Evolutionary conservation across 2,797 vertebrate genomes (phyloP), one percentile per base, ranked within the genome.

Genomic region (Cossypha caffra): DNA sequence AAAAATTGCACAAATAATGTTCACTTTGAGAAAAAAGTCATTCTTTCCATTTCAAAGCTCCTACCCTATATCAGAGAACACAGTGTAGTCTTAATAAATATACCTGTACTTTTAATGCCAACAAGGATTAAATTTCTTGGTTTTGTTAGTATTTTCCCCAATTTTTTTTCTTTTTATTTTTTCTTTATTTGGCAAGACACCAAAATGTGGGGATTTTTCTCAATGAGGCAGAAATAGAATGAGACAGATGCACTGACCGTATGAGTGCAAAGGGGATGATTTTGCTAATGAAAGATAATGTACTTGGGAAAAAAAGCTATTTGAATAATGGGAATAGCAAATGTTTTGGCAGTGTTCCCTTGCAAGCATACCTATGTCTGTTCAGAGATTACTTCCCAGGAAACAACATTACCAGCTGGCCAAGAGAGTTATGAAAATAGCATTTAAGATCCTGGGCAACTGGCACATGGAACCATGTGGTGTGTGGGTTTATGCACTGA

Each of bases 231-330:
- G 61, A 90, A 91, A 81, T n/a, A 86, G 48, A 51, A 40, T 11
- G 16, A 75, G 76, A 86, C 76, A 94, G 79, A 86, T 86, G 73
- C 38, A 54, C 45, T 88, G 88, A 61, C 83, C 57, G n/a, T 37
- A 51, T 84, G 69, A 88, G 66, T n/a, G 58, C 64, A 81, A 88
- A 93, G 58, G 54, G 42, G 25, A 81, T 47, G 52, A 57, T 88
- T 93, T 91, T 61, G 81, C 58, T 92, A 86, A 86, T 83, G 76
- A 83, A 80, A 71, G 82, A 52, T 86, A 80, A 90, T 47, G 64
- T 83, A 33, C 31, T 58, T 68, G 54, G 10, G 59, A 43, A 52
- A 58, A 86, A 94, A 67, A 47, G 48, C 17, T 86, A 31, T 86
- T 93, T 81, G 62, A 83, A 57, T 61, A 74, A 80, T 75, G 57